A percentile compares a stretch with the other conserved stretches of the same genome.
phyloP scores from a whole-genome alignment of 2,888 invertebrate species.

The Nomada hirtipes region DNA sequence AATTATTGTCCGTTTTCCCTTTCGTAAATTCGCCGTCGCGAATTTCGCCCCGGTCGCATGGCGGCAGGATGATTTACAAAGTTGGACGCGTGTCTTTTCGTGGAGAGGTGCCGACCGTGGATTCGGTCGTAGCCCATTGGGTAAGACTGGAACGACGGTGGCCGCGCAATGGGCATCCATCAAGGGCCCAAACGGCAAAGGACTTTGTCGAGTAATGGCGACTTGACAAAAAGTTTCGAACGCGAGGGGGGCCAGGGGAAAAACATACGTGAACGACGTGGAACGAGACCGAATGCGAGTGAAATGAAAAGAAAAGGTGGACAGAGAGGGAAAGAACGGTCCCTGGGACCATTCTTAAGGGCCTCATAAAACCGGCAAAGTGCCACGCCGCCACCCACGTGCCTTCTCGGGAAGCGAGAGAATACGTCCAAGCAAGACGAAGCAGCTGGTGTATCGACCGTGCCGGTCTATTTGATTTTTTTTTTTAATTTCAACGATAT shows the following conservation, averaged over 20 bases:
- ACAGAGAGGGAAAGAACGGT: constrained; percentile 48
- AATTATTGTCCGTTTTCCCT: constrained; percentile 51
- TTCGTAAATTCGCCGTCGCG: constrained; percentile 57
- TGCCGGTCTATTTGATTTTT: constrained; percentile 59
- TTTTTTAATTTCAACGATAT: constrained; percentile 51
- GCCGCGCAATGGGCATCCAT: constrained; percentile 82
- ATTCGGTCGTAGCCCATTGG: constrained; percentile 76
- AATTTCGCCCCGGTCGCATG: constrained; percentile 13
- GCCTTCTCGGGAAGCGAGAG: constrained; percentile 78
- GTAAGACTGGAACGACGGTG: constrained; percentile 72
- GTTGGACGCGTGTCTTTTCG: constrained; percentile 70
- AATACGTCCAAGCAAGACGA: constrained; percentile 70
- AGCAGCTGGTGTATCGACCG: constrained; percentile 77
- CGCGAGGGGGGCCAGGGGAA: constrained; percentile 60
- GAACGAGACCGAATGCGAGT: background rate
- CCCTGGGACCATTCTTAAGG: constrained; percentile 77
- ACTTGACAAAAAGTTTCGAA: constrained; percentile 75
- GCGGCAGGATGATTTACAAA: constrained; percentile 68
- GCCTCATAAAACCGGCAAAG: constrained; percentile 81
- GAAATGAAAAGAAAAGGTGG: constrained; percentile 7
- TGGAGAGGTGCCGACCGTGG: constrained; percentile 64
- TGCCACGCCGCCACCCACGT: constrained; percentile 82
- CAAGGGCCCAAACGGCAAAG: constrained; percentile 78
- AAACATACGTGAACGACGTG: constrained; percentile 34
- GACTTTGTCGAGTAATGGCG: constrained; percentile 82